Evolutionary conservation across 2,797 vertebrate genomes (phyloP).

Genomic region (Aphelocoma californica): DNA sequence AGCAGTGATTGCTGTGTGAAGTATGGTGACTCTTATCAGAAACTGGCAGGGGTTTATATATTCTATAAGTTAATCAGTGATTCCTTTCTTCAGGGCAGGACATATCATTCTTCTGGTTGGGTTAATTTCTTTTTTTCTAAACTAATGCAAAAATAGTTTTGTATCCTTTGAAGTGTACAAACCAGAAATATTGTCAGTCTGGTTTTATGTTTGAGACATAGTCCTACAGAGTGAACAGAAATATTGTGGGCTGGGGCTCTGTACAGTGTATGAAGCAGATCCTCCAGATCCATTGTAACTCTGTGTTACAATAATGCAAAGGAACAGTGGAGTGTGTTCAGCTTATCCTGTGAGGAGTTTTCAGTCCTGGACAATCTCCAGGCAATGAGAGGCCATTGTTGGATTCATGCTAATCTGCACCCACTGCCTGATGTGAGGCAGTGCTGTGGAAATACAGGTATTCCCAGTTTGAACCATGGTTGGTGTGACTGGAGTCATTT

Average conservation of each 20-base stretch:
- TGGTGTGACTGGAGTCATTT: not conserved
- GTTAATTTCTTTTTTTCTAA: not conserved
- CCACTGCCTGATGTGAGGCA: not conserved
- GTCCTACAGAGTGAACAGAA: not conserved
- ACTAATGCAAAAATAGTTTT: not conserved
- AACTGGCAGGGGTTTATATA: not conserved
- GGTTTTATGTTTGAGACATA: not conserved
- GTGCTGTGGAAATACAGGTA: not conserved
- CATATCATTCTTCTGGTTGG: not conserved
- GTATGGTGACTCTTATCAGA: not conserved
- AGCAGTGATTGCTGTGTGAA: conserved; percentile 1
- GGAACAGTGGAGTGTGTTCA: not conserved
- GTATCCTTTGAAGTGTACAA: not conserved
- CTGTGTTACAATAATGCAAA: not conserved
- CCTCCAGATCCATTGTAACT: too few relatives aligned
- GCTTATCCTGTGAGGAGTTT: not conserved
- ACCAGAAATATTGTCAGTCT: not conserved
- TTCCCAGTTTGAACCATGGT: not conserved
- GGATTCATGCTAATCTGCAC: not conserved
- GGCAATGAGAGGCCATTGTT: not conserved
- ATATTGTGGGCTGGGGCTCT: not conserved
- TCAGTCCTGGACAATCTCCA: not conserved
- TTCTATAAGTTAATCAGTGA: not conserved
- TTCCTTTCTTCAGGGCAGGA: not conserved
- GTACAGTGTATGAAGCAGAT: not conserved